These are phyloP conservation scores for Gryllus longicercus DNA, from an alignment of 2,888 invertebrate species.

Conservation along the genomic window DNA sequence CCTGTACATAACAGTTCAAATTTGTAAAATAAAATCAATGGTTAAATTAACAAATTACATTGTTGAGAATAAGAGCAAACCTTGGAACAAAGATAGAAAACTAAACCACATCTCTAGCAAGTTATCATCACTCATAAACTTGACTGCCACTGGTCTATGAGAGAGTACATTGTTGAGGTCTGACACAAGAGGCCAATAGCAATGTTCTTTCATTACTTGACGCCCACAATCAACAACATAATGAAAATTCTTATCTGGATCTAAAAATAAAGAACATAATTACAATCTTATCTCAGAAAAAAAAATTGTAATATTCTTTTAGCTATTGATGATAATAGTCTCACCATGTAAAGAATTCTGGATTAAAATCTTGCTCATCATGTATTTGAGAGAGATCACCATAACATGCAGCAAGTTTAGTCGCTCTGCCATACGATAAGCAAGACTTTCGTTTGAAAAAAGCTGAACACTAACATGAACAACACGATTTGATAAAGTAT, in stretches of 20 bases:
- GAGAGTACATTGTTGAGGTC: slow-evolving; percentile 95
- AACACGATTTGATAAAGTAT: slow-evolving; percentile 89
- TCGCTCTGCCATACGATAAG: slow-evolving; percentile 86
- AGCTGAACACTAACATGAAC: slow-evolving; percentile 96
- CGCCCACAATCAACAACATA: slow-evolving; percentile 89
- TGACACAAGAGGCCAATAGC: slow-evolving; percentile 96
- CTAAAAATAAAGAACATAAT: slow-evolving; percentile 45
- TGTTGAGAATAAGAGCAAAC: slow-evolving; percentile 46
- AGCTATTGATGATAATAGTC: slow-evolving; percentile 34
- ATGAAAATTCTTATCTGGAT: slow-evolving; percentile 76
- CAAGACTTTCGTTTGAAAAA: slow-evolving; percentile 90
- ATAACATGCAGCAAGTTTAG: slow-evolving; percentile 87
- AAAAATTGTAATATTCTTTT: not conserved
- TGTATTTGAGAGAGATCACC: slow-evolving; percentile 83
- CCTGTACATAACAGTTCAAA: slow-evolving; percentile 52
- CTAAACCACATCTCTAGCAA: slow-evolving; percentile 95
- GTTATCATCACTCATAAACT: slow-evolving; percentile 83
- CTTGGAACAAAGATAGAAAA: slow-evolving; percentile 91
- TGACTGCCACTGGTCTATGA: slow-evolving; percentile 84
- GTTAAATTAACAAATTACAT: not conserved
- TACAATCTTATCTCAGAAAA: not conserved
- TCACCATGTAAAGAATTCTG: slow-evolving; percentile 80
- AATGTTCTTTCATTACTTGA: slow-evolving; percentile 94
- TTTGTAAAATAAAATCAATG: slow-evolving; percentile 18
- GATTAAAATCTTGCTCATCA: slow-evolving; percentile 90